Evolutionary conservation across 1,140 invertebrate genomes (phyloP), one percentile per base, ranked within the genome.

Genomic region (Ridgeia piscesae): DNA sequence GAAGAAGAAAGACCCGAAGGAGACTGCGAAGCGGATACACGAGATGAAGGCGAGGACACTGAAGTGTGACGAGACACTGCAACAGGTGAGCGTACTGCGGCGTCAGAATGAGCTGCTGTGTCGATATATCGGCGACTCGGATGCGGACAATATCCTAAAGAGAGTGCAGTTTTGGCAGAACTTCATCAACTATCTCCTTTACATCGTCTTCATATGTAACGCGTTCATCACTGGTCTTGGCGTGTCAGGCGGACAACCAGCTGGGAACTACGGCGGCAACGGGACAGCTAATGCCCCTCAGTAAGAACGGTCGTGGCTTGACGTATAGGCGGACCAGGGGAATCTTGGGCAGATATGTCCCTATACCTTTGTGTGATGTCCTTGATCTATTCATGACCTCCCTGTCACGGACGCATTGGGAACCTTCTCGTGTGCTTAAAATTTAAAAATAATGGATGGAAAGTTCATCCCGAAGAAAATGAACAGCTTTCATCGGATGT

Each of bases 191-290:
- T 58, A 91, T 58, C 34, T 91, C 31, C 91, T 91, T 14, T 91
- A 91, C 33, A 35, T 91, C 21, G 48, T 91, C 34, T 91, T 91
- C 42, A 50, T 91, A 34, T 48, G 34, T 48, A 91, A 91, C 91
- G 91, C 91, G 91, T 91, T 91, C 48, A 91, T 91, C 91, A 91
- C 91, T 14, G 91, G 33, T 6, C 48, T 91, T 14, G 91, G 91
- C 34, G 34, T 90, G 89, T 27, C 89, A 90, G n/a, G 35, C 89
- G 35, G 34, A n/a, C 89, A 42, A 35, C 4, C 11, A 4, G 17
- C 58, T 31, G n/a, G n/a, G n/a, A 31, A 27, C 0, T 21, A 17
- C 27, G 58, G 58, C 58, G 58, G 58, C 58, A 77, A 31, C 4
- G 58, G 6, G 17, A 31, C 58, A 17, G 6, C 27, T 21, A 77